Evolutionary conservation across 1,140 invertebrate species (phyloP).

Genomic region (Elysia chlorotica): DNA sequence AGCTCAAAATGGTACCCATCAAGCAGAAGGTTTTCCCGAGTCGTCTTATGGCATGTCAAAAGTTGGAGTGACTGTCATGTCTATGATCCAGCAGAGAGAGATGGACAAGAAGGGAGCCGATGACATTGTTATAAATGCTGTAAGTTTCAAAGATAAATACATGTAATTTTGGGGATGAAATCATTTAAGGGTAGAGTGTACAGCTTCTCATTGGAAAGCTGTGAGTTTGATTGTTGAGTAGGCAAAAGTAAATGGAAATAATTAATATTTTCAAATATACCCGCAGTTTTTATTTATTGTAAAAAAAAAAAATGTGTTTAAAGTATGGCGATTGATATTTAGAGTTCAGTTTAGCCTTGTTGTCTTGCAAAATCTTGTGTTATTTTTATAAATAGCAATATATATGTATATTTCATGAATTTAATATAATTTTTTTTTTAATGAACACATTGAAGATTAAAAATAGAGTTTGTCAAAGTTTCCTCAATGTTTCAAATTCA

Average conservation of each 20-base stretch:
- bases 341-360: too few relatives aligned
- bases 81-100: constrained; percentile 70
- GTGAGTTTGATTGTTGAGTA: not conserved
- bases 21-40: constrained; percentile 68
- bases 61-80: constrained; percentile 69
- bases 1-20: constrained; percentile 65
- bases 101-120: constrained; percentile 64
- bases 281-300: not conserved
- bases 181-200: not conserved
- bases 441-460: too few relatives aligned
- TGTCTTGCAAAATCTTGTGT: too few relatives aligned
- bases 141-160: constrained; percentile 41
- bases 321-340: too few relatives aligned
- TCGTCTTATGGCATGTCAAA: constrained; percentile 74
- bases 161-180: not conserved
- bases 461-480: too few relatives aligned
- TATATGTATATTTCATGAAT: too few relatives aligned
- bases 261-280: not conserved
- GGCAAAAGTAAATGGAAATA: not conserved
- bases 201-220: not conserved
- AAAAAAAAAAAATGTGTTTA: not conserved
- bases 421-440: too few relatives aligned
- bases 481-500: too few relatives aligned
- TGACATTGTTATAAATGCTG: constrained; percentile 72
- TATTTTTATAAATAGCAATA: too few relatives aligned